These are phyloP conservation scores for Egretta garzetta DNA, from an alignment of 2,113 vertebrate genomes.

Conservation along the genomic window DNA sequence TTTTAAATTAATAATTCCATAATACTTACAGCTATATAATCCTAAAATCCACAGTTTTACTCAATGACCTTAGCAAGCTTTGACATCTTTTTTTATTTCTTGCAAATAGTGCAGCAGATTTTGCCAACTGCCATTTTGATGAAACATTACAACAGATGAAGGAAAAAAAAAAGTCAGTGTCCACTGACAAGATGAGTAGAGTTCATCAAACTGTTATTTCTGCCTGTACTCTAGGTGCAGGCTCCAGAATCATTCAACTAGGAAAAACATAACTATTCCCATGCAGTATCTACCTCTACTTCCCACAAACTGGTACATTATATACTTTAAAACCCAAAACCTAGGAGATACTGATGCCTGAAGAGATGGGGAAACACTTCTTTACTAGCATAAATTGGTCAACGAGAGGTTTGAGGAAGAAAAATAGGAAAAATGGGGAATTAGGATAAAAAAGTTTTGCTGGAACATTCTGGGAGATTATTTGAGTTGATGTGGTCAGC, in stretches of 20 bases:
- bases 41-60: slow-evolving; percentile 17
- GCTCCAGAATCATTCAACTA: not conserved
- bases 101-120: slow-evolving; percentile 8
- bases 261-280: not conserved
- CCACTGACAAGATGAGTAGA: not conserved
- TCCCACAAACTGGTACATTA: not conserved
- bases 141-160: not conserved
- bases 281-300: not conserved
- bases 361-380: not conserved
- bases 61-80: slow-evolving; percentile 45
- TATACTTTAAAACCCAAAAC: not conserved
- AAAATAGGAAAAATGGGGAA: not conserved
- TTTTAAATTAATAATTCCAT: slow-evolving; percentile 72
- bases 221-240: not conserved
- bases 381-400: not conserved
- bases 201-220: not conserved
- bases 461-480: not conserved
- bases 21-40: slow-evolving; percentile 39
- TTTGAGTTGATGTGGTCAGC: not conserved
- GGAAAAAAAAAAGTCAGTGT: not conserved
- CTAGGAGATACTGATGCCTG: not conserved
- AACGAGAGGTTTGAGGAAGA: not conserved
- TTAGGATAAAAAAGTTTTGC: not conserved
- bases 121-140: slow-evolving; percentile 26
- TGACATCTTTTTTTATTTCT: slow-evolving; percentile 44